Conservation (phyloP, 2,888 invertebrate genomes). For the Hipparchia sbordonii region DNA sequence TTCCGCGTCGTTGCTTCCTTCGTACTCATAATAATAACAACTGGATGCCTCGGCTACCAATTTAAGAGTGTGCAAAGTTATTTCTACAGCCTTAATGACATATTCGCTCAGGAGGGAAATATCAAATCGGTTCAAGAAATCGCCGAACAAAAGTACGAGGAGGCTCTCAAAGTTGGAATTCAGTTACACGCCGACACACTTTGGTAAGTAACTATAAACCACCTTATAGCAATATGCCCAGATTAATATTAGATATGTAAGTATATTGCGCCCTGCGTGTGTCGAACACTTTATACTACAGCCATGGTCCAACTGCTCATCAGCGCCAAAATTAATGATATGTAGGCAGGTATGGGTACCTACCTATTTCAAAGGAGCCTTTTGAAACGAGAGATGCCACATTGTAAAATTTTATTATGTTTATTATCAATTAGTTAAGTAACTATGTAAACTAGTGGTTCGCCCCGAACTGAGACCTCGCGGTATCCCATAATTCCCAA, state of each 20-base stretch:
- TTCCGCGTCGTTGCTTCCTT: constrained; percentile 45
- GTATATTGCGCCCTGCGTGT: neutral
- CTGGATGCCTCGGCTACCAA: constrained; percentile 53
- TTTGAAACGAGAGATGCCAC: no score
- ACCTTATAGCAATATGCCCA: neutral
- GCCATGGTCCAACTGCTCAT: no score
- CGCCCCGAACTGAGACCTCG: no score
- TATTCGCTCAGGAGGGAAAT: constrained; percentile 47
- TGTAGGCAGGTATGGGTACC: no score
- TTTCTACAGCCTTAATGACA: constrained; percentile 50
- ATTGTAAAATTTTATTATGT: no score
- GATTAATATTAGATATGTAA: no score
- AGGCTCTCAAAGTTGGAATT: constrained; percentile 55
- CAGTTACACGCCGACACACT: constrained; percentile 56
- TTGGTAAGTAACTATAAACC: constrained; percentile 46
- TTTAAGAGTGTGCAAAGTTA: constrained; percentile 58
- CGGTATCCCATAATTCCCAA: no score
- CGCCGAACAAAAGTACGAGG: constrained; percentile 54
- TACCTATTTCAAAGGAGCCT: no score
- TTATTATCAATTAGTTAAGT: no score
- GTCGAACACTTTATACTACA: neutral
- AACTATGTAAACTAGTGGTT: no score
- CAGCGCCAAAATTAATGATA: no score
- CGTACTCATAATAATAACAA: constrained; percentile 47
- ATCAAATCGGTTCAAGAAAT: constrained; percentile 41